These are phyloP conservation scores for Pipistrellus pipistrellus DNA, from an alignment of 2,797 vertebrate species.

Conservation along the genomic window DNA sequence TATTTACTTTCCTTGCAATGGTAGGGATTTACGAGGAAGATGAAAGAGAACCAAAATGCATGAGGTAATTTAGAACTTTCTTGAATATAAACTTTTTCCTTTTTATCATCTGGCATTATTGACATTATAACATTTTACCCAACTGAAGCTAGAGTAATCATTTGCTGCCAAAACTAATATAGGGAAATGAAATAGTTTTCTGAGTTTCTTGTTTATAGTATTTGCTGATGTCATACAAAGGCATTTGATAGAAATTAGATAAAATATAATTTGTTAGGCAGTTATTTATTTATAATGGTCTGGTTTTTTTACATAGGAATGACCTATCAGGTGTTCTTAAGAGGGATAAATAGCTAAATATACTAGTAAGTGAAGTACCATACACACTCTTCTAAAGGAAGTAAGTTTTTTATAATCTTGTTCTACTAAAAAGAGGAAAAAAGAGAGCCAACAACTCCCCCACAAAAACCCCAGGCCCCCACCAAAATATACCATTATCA, in stretches of 20 bases:
- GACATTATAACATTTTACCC: conserved; percentile 56
- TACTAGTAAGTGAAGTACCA: not conserved
- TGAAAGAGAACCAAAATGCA: conserved; percentile 62
- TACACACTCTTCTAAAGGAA: conserved; percentile 48
- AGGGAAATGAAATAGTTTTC: conserved; percentile 44
- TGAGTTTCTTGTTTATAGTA: conserved; percentile 51
- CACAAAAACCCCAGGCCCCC: not conserved
- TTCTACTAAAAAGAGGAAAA: not conserved
- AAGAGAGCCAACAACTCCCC: not conserved
- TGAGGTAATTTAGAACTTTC: conserved; percentile 71
- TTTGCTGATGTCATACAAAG: conserved; percentile 48
- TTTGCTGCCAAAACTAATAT: conserved; percentile 63
- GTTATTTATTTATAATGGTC: conserved; percentile 64
- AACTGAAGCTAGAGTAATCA: conserved; percentile 56
- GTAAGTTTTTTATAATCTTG: conserved; percentile 53
- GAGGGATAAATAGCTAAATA: conserved; percentile 63
- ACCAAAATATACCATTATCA: not conserved
- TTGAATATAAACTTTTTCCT: conserved; percentile 66
- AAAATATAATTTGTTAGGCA: conserved; percentile 68
- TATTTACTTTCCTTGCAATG: conserved; percentile 72
- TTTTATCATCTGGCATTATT: conserved; percentile 56
- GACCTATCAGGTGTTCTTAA: conserved; percentile 58
- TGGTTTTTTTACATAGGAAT: conserved; percentile 58
- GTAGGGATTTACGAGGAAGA: conserved; percentile 65
- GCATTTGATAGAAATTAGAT: conserved; percentile 59